Base-by-base conservation (phyloP, 2,888 invertebrate genomes). In the Cheilosia vernalis region DNA sequence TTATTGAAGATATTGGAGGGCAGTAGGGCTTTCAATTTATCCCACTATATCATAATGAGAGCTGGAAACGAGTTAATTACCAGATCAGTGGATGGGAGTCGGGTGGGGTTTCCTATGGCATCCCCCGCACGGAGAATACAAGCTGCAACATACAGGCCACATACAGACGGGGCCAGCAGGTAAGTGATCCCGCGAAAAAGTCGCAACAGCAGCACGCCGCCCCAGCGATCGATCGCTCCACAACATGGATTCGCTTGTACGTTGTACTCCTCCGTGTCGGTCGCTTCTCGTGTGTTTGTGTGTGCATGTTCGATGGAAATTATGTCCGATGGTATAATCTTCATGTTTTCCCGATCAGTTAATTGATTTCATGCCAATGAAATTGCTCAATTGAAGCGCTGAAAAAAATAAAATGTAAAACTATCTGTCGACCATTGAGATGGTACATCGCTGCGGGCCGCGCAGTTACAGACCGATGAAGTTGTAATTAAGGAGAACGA, bases 291-390 rank as follows among this genome's bases (percentile, higher is more conserved):
- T 64, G 60, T 56, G 53, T 40, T 37, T 24, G 13, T 21, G 30
- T 7, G 30, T 60, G 51, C 85, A 85, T 81, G 85, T 72, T 81
- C 55, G 76, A 81, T 77, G 76, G 67, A 67, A 85, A 85, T 85
- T 85, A 85, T 85, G 81, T 85, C 81, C 76, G 76, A 72, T 58
- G 67, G 76, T 81, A 85, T 81, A 85, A 85, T 85, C 85, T 58
- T 67, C 85, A 81, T 85, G 85, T 85, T 85, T 64, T 73, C 37
- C 44, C 67, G 85, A 85, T 85, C 85, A 81, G 85, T 85, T 85
- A 85, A 85, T 85, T 85, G 85, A 85, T 81, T 85, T 81, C 70
- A 81, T 85, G 85, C 85, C 85, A 85, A 85, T 76, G 77, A 84
- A 85, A 85, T 85, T 85, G 85, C 85, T 85, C 77, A 85, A 85